These are phyloP conservation scores for Lampropteryx suffumata DNA, from an alignment of 2,888 invertebrate genomes.

Conservation along the genomic window DNA sequence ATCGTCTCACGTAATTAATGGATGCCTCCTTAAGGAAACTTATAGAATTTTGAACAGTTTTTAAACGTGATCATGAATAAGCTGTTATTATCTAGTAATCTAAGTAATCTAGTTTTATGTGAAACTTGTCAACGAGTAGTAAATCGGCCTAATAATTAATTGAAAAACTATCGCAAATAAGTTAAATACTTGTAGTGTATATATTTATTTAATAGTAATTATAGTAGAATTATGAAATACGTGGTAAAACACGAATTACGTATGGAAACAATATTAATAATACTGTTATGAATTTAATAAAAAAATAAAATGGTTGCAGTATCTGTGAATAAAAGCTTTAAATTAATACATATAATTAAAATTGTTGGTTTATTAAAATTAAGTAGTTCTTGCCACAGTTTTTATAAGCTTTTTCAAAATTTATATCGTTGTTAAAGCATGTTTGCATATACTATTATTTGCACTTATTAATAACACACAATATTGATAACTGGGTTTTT, in stretches of 20 bases:
- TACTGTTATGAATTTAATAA: slow-evolving; percentile 6
- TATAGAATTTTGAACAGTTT: too few species aligned
- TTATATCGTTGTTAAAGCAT: slow-evolving; percentile 18
- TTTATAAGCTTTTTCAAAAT: slow-evolving; percentile 15
- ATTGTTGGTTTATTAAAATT: slow-evolving; percentile 4
- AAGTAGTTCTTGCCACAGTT: slow-evolving; percentile 28
- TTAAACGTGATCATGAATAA: too few species aligned
- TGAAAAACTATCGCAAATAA: slow-evolving; percentile 41
- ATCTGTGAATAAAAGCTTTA: slow-evolving; percentile 28
- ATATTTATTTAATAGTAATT: slow-evolving; percentile 3
- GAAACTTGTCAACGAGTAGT: slow-evolving; percentile 75
- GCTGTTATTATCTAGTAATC: too few species aligned
- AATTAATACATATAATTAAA: slow-evolving; percentile 10
- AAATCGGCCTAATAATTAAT: slow-evolving; percentile 79
- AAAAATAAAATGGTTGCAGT: slow-evolving; percentile 1
- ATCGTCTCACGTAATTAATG: too few species aligned
- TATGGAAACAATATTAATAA: not conserved
- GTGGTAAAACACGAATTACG: not conserved
- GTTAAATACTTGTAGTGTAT: slow-evolving; percentile 11
- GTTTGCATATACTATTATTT: slow-evolving; percentile 15
- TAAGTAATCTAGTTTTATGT: slow-evolving; percentile 30
- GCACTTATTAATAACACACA: slow-evolving; percentile 27
- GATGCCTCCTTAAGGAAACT: too few species aligned
- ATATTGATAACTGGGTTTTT: too few species aligned
- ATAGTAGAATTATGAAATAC: not conserved